Evolutionary conservation across 2,113 vertebrate genomes (phyloP), one percentile per base, ranked within the genome.

Genomic region (Lethenteron camtschaticum): DNA sequence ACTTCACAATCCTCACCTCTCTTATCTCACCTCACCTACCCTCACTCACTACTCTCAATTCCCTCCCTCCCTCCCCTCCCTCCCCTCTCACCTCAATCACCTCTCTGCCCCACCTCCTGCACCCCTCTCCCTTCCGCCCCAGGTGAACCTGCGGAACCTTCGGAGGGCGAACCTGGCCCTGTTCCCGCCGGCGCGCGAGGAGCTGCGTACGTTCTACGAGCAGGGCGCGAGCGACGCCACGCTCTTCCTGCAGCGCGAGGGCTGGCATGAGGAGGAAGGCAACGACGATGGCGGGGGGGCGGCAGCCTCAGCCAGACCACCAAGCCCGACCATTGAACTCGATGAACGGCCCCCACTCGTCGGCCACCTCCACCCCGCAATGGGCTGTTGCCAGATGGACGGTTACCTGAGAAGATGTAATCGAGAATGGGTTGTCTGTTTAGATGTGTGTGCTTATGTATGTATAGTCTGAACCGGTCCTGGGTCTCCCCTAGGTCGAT

Each of bases 101-200:
- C 4, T 57, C 14, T 10, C 10, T 9, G 11, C 2, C 70, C 12
- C 58, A 14, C 8, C 58, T 60, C 70, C 12, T 60, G 10, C 57
- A 13, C n/a, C 11, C 2, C n/a, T 66, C 57, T 69, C 68, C 57
- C 9, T 71, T 59, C 70, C 14, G 57, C 66, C 74, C 70, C 76
- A 90, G 87, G n/a, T 92, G 71, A 88, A 88, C 5, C 0, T 78
- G 73, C 79, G 85, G 41, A 95, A 94, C 76, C 10, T 90, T 55
- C 72, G 78, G 76, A 79, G 86, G 68, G 79, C 91, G 73, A 82
- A 79, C 74, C 81, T 78, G 72, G 82, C 84, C 69, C 78, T 91
- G 18, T 90, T 91, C 76, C 89, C 90, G 3, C 87, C 88, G 1
- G 56, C 78, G 58, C 60, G 71, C 69, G 14, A 69, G 68, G 74